Evolutionary conservation across 1,140 invertebrate species (phyloP).

Genomic region (Scylla paramamosain): DNA sequence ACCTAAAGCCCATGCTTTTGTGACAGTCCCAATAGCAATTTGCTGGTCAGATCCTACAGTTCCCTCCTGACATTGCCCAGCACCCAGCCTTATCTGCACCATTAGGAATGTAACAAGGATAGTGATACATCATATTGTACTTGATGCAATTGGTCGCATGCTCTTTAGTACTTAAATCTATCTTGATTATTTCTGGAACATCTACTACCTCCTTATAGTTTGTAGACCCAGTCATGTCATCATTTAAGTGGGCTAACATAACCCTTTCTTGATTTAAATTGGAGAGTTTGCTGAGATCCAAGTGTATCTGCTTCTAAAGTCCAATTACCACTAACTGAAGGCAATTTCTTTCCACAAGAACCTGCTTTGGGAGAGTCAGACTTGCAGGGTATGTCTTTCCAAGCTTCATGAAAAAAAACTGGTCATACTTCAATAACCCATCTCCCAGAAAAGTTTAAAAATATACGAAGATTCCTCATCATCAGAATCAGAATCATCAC

Average conservation of each 20-base stretch:
- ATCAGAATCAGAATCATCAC: slow-evolving; percentile 38
- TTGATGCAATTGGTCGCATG: slow-evolving; percentile 59
- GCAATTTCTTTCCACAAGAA: slow-evolving; percentile 41
- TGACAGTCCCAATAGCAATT: slow-evolving; percentile 49
- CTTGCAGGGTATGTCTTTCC: slow-evolving; percentile 58
- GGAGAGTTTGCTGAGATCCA: slow-evolving; percentile 47
- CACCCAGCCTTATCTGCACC: slow-evolving; percentile 46
- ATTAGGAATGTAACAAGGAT: slow-evolving; percentile 56
- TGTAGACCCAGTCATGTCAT: slow-evolving; percentile 54
- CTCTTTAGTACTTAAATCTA: slow-evolving; percentile 24
- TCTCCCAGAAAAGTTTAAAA: slow-evolving; percentile 60
- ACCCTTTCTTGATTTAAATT: slow-evolving; percentile 61
- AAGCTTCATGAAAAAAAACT: slow-evolving; percentile 51
- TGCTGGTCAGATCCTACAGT: slow-evolving; percentile 29
- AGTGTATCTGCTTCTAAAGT: slow-evolving; percentile 54
- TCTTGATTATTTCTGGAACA: slow-evolving; percentile 52
- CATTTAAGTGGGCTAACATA: slow-evolving; percentile 55
- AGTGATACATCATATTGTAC: slow-evolving; percentile 56
- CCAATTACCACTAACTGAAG: slow-evolving; percentile 56
- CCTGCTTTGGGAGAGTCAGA: slow-evolving; percentile 56
- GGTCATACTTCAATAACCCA: slow-evolving; percentile 51
- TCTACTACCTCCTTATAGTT: slow-evolving; percentile 55
- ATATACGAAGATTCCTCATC: slow-evolving; percentile 50
- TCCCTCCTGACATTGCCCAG: neutral
- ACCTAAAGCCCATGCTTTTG: slow-evolving; percentile 51